phyloP scores from a whole-genome alignment of 1,140 invertebrate species.

The Delia radicum region DNA sequence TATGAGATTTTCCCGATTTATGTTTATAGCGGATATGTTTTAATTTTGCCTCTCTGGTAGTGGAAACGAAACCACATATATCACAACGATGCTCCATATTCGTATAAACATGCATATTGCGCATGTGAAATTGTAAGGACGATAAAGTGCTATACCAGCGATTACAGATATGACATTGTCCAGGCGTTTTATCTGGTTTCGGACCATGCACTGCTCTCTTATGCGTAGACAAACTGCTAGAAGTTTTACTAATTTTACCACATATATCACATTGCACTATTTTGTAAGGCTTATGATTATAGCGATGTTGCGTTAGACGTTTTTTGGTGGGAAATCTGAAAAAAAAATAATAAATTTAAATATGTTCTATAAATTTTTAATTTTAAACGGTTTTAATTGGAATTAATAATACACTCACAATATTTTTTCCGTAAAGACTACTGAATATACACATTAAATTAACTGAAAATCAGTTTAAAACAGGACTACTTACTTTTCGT shows the following conservation, averaged over 20 bases:
- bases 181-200: not conserved
- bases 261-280: not conserved
- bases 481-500: too few relatives aligned
- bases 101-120: slow-evolving; percentile 3
- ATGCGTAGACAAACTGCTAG: not conserved
- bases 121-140: not conserved
- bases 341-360: too few relatives aligned
- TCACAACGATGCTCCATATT: not conserved
- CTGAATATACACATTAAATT: too few relatives aligned
- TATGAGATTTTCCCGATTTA: slow-evolving; percentile 36
- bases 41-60: slow-evolving; percentile 42
- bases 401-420: too few relatives aligned
- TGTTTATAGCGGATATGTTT: slow-evolving; percentile 45
- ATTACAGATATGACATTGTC: not conserved
- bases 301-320: not conserved
- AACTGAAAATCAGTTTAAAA: too few relatives aligned
- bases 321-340: not conserved
- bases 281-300: not conserved
- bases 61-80: slow-evolving; percentile 33
- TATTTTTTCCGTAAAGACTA: too few relatives aligned
- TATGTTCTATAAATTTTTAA: too few relatives aligned
- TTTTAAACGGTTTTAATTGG: too few relatives aligned
- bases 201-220: not conserved
- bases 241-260: not conserved
- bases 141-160: not conserved